These are phyloP conservation scores for Hypanus sabinus DNA, from an alignment of 2,113 vertebrate species.

Conservation along the genomic window DNA sequence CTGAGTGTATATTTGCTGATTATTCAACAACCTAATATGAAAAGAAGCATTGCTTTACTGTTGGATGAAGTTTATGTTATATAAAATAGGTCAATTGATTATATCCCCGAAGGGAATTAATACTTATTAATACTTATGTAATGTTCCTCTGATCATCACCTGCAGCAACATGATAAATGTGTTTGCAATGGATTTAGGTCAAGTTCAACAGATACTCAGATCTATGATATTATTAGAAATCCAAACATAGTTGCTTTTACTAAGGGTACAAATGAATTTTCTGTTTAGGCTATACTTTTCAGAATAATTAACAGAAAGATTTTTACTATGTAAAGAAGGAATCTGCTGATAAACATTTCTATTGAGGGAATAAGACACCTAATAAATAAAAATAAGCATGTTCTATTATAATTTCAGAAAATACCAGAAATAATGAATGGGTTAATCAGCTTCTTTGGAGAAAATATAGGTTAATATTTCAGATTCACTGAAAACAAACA, in stretches of 20 bases:
- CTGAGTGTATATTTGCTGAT: not conserved
- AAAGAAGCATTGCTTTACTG: not conserved
- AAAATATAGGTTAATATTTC: not conserved
- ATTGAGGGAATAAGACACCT: not conserved
- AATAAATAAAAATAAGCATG: not conserved
- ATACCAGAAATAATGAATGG: not conserved
- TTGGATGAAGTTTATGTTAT: not conserved
- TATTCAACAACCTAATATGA: not conserved
- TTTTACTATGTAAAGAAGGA: not conserved
- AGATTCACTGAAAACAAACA: not conserved
- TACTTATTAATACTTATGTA: not conserved
- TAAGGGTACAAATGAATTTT: not conserved
- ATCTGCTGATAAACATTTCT: not conserved
- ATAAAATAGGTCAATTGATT: not conserved
- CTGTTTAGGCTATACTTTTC: not conserved
- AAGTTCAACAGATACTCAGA: not conserved
- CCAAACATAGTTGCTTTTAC: not conserved
- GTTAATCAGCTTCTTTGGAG: too few relatives aligned
- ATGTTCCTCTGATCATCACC: not conserved
- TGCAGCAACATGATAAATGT: not conserved
- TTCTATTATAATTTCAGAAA: not conserved
- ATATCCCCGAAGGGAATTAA: not conserved
- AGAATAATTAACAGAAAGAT: not conserved
- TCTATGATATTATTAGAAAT: not conserved
- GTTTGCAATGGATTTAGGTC: not conserved